A percentile compares a stretch with the other conserved stretches of the same genome.
Conservation (phyloP, 2,888 invertebrate genomes). For the Cosmia trapezina region DNA sequence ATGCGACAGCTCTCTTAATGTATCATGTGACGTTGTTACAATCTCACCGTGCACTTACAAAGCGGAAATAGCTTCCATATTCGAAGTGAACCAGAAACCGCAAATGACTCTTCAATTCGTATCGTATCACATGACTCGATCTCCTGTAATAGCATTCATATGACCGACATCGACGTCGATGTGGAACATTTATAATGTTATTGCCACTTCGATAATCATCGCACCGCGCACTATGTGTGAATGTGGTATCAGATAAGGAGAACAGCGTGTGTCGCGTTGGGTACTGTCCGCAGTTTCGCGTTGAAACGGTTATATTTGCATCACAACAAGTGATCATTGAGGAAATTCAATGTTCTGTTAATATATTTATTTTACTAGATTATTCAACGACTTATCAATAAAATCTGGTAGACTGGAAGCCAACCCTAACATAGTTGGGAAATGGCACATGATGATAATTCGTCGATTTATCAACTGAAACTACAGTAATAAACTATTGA, state of each 20-base stretch:
- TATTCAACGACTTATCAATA: neutral
- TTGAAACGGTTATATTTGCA: neutral
- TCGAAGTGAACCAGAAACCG: neutral
- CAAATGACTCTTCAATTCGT: neutral
- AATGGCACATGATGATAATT: too few relatives aligned
- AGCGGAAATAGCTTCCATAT: neutral
- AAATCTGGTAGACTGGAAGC: neutral
- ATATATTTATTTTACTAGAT: neutral
- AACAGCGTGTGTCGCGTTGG: neutral
- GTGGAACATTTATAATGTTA: neutral
- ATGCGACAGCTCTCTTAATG: neutral
- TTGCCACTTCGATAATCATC: neutral
- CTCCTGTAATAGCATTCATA: constrained; percentile 8
- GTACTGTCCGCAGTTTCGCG: neutral
- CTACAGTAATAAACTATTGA: neutral
- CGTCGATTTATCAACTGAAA: neutral
- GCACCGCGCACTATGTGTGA: neutral
- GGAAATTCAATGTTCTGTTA: neutral
- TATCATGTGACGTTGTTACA: neutral
- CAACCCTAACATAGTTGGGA: too few relatives aligned
- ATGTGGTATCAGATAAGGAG: neutral
- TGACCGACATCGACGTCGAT: neutral
- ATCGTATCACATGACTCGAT: neutral
- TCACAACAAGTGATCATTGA: neutral
- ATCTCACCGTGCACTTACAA: neutral